Conservation (phyloP, 2,888 invertebrate genomes). For the Capitulum mitella region DNA sequence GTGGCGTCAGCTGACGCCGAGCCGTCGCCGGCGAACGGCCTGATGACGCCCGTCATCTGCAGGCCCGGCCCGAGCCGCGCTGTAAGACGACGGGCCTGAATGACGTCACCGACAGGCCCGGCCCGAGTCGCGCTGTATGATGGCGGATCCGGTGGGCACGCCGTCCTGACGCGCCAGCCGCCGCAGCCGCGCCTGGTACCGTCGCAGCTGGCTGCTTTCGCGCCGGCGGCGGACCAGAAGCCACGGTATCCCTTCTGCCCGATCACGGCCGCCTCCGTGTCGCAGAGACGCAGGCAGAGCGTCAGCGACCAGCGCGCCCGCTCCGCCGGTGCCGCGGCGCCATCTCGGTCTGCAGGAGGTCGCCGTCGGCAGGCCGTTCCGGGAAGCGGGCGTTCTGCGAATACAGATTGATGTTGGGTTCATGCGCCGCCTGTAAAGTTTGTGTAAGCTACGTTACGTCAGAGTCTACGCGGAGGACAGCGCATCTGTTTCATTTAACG, state of each 20-base stretch:
- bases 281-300: not conserved
- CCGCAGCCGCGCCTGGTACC: not conserved
- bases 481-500: no score
- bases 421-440: no score
- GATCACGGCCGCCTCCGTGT: not conserved
- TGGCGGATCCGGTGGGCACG: not conserved
- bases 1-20: no score
- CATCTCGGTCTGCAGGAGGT: not conserved
- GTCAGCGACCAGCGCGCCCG: not conserved
- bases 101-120: not conserved
- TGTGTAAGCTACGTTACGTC: no score
- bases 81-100: no score
- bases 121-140: not conserved
- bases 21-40: no score
- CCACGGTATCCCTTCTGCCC: conserved; percentile 10
- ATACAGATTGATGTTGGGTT: no score
- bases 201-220: not conserved
- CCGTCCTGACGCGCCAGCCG: not conserved
- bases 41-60: no score
- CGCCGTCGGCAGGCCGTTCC: not conserved
- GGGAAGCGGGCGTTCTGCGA: not conserved
- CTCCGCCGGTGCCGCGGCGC: not conserved
- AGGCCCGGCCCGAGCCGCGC: no score
- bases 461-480: no score
- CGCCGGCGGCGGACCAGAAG: not conserved